These are phyloP conservation scores for Stictonetta naevosa DNA, from an alignment of 2,113 vertebrate species.

Conservation along the genomic window DNA sequence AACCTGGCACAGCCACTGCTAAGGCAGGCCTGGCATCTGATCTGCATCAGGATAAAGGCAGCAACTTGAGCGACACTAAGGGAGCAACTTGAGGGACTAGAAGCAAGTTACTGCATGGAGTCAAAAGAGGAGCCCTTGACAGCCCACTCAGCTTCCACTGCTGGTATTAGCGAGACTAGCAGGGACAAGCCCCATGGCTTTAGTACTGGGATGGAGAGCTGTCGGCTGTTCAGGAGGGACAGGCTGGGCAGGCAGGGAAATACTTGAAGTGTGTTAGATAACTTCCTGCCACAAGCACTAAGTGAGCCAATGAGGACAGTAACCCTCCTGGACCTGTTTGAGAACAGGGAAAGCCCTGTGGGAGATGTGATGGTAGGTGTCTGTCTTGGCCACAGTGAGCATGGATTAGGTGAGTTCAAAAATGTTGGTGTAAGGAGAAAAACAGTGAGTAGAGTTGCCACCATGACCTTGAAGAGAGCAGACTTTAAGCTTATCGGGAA, in stretches of 20 bases:
- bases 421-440: background rate
- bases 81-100: no score
- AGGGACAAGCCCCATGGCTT: background rate
- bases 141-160: no score
- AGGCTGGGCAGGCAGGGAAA: background rate
- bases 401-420: background rate
- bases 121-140: no score
- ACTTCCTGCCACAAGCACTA: background rate
- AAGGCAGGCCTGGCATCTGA: background rate
- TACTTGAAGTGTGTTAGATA: background rate
- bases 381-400: background rate
- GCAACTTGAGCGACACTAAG: background rate
- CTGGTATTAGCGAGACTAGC: background rate
- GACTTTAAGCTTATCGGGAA: background rate
- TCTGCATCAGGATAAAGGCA: background rate
- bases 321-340: background rate
- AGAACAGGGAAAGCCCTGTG: background rate
- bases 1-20: background rate
- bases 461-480: background rate
- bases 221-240: background rate
- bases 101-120: no score
- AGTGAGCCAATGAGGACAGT: background rate
- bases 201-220: background rate
- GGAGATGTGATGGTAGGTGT: background rate
- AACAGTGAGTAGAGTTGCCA: background rate